Base-by-base conservation (phyloP, 1,140 invertebrate species). In the Asbolus verrucosus region DNA sequence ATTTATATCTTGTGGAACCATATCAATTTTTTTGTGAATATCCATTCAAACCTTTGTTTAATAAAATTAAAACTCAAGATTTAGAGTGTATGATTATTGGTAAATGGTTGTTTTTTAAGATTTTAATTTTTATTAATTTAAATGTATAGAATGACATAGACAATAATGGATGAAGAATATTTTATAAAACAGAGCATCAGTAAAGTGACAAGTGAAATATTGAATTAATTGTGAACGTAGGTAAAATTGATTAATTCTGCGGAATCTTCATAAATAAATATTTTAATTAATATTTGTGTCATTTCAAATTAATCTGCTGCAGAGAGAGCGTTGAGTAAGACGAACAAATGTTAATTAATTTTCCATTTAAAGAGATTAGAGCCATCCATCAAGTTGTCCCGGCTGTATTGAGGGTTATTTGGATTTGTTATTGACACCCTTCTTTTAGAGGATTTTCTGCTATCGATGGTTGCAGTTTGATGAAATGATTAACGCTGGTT, bases 291-390 rank as follows among this genome's bases (percentile, higher is more conserved):
- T 50, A 50, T 21, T 24, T 19, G 43, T 50, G 39, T 18, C 43
- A 50, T 50, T 50, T 24, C 16, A 18, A n/a, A 21, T 50, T 3
- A 50, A 43, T 16, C 14, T 41, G n/a, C 11, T 50, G n/a, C 16
- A n/a, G 46, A 54, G 14, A 27, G 46, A 54, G 46, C 24, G 11
- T 2, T 4, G 33, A 54, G 46, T 16, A 54, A 54, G 46, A 54
- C 21, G 21, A 27, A 54, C 46, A 54, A 54, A 54, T 54, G 46
- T 54, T 54, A 54, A 54, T 54, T 54, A 54, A 54, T 54, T 54
- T 54, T 54, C 46, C 46, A 54, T 54, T 54, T 54, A 27, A 54
- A 54, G 46, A 54, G 46, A 54, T 54, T 54, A 54, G 46, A 54
- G 46, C 46, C 46, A 54, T 54, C 46, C 46, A 54, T 54, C 46